A percentile compares a stretch with the other conserved stretches of the same genome.
Conservation (phyloP, 2,797 vertebrate species). For the Clarias fuscus region DNA sequence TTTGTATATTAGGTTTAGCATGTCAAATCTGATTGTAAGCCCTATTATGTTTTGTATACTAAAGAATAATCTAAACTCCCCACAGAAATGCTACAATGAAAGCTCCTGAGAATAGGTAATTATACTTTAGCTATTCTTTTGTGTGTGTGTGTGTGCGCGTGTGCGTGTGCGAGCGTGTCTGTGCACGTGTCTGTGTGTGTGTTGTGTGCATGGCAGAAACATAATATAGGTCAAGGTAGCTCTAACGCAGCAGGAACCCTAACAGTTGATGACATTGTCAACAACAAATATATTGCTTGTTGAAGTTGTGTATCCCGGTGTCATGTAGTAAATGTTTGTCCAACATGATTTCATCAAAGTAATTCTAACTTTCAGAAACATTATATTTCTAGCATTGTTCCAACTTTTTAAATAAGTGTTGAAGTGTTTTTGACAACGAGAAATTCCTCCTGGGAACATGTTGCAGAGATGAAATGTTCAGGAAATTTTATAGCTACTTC, state of each 20-base stretch:
- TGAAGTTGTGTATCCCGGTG: too few relatives aligned
- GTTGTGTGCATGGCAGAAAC: neutral
- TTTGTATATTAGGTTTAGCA: constrained; percentile 13
- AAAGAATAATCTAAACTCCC: constrained; percentile 43
- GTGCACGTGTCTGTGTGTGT: neutral
- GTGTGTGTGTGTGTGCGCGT: neutral
- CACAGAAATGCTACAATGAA: constrained; percentile 68
- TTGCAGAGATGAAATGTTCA: neutral
- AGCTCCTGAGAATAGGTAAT: constrained; percentile 71
- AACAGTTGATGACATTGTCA: neutral
- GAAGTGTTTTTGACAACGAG: too few relatives aligned
- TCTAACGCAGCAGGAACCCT: neutral
- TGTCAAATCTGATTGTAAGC: neutral
- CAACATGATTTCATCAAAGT: too few relatives aligned
- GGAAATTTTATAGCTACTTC: constrained; percentile 13
- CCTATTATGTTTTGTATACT: constrained; percentile 40
- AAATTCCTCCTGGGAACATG: too few relatives aligned
- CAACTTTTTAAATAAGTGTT: too few relatives aligned
- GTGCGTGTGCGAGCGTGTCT: neutral
- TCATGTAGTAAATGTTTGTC: too few relatives aligned
- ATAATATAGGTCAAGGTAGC: neutral
- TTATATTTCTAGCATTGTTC: too few relatives aligned
- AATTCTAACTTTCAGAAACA: too few relatives aligned
- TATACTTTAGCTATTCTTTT: constrained; percentile 1
- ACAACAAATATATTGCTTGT: too few relatives aligned